Percentiles rank a stretch among this genome's conserved stretches.
These are phyloP conservation scores for Isotomurus palustris DNA, from an alignment of 2,888 invertebrate species.

Conservation along the genomic window DNA sequence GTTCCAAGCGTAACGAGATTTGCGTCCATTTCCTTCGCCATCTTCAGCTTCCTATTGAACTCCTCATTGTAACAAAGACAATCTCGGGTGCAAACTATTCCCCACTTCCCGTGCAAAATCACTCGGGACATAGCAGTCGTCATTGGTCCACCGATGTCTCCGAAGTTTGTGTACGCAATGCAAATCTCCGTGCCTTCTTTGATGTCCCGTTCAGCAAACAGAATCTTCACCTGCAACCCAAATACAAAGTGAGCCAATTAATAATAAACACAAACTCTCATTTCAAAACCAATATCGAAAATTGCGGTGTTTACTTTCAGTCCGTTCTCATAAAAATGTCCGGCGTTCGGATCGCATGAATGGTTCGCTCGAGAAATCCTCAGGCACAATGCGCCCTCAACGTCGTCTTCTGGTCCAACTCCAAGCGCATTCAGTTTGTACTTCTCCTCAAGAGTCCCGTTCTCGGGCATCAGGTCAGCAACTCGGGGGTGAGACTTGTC, in stretches of 20 bases:
- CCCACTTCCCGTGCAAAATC: background rate
- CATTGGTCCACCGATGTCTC: background rate
- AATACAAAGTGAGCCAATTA: background rate
- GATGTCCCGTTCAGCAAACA: slow-evolving; percentile 10
- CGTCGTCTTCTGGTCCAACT: background rate
- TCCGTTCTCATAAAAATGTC: background rate
- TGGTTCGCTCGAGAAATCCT: slow-evolving; percentile 12
- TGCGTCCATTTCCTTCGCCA: background rate
- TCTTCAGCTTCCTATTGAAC: background rate
- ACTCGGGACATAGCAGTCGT: background rate
- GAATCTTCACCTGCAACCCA: background rate
- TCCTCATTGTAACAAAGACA: slow-evolving; percentile 8
- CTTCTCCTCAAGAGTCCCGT: slow-evolving; percentile 2
- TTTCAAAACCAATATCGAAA: background rate
- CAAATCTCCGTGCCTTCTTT: slow-evolving; percentile 6
- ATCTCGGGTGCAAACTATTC: slow-evolving; percentile 8
- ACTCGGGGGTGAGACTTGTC: background rate
- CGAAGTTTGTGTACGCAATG: background rate
- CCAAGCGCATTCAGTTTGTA: slow-evolving; percentile 1
- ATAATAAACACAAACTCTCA: background rate
- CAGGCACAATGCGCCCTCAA: background rate
- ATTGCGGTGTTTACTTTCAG: slow-evolving; percentile 1
- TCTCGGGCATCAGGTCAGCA: slow-evolving; percentile 2
- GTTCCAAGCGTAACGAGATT: background rate
- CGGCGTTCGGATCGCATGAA: slow-evolving; percentile 8